Evolutionary conservation across 64 coral and sea anemone species (phyloP).

Genomic region (Catalaphyllia jardinei): DNA sequence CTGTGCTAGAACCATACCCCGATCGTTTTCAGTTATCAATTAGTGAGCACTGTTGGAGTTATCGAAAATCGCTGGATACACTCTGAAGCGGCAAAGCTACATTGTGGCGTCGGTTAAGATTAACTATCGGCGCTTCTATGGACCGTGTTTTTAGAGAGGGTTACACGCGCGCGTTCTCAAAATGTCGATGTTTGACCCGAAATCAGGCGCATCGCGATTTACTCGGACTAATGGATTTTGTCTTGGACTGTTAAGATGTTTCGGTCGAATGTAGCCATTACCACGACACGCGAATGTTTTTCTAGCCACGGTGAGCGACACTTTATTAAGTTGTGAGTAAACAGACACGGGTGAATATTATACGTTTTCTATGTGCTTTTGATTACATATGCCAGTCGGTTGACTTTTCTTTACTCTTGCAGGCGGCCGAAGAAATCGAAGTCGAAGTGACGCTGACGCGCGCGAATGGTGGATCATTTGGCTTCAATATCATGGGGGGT

Average conservation of each 20-base stretch:
- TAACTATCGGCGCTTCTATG: slow-evolving; percentile 7
- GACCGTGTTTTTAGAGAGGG: not conserved
- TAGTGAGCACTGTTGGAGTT: slow-evolving; percentile 50
- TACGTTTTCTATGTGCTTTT: slow-evolving; percentile 68
- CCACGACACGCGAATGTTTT: slow-evolving; percentile 67
- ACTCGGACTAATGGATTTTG: slow-evolving; percentile 27
- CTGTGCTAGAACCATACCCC: slow-evolving; percentile 22
- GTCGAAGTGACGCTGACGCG: slow-evolving; percentile 79
- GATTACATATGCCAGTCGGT: slow-evolving; percentile 71
- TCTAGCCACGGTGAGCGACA: slow-evolving; percentile 72
- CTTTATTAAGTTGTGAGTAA: slow-evolving; percentile 87
- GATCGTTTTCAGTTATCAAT: slow-evolving; percentile 81
- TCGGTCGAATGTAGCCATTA: slow-evolving; percentile 47
- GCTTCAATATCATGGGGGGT: slow-evolving; percentile 94
- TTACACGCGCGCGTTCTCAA: not conserved
- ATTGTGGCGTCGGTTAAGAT: slow-evolving; percentile 2
- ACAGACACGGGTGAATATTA: slow-evolving; percentile 71
- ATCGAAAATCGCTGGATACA: not conserved
- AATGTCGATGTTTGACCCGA: slow-evolving; percentile 24
- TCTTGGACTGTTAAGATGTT: slow-evolving; percentile 61
- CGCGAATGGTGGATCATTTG: slow-evolving; percentile 69
- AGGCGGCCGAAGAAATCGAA: slow-evolving; percentile 81
- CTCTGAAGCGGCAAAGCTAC: slow-evolving; percentile 40
- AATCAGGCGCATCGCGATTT: not conserved
- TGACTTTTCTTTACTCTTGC: slow-evolving; percentile 65